Conservation (phyloP, 1,140 invertebrate genomes). For the Thaumetopoea pityocampa region DNA sequence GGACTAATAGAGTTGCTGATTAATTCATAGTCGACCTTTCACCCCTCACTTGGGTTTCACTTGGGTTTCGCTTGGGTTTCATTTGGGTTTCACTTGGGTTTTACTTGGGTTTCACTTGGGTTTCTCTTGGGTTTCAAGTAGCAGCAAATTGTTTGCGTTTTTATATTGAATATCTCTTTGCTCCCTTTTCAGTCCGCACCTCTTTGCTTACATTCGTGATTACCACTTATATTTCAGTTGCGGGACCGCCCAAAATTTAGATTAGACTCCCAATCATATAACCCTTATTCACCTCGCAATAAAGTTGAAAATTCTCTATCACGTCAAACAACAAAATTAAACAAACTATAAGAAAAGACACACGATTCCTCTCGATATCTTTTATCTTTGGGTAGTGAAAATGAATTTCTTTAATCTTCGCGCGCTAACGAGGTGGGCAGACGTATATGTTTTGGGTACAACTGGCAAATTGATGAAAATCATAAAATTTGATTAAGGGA, state of each 20-base stretch:
- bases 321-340: background rate
- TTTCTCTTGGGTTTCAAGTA: too few relatives aligned
- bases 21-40: too few relatives aligned
- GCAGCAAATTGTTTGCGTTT: too few relatives aligned
- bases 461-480: too few relatives aligned
- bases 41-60: too few relatives aligned
- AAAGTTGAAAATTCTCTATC: slow-evolving; percentile 19
- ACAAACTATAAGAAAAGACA: slow-evolving; percentile 5
- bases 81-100: too few relatives aligned
- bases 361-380: slow-evolving; percentile 9
- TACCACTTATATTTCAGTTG: slow-evolving; percentile 51
- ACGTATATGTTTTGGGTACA: too few relatives aligned
- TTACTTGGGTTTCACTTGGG: too few relatives aligned
- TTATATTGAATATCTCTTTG: too few relatives aligned
- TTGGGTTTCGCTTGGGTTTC: too few relatives aligned
- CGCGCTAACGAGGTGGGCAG: slow-evolving; percentile 10
- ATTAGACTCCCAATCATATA: slow-evolving; percentile 36
- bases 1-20: too few relatives aligned
- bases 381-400: slow-evolving; percentile 17
- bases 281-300: slow-evolving; percentile 15
- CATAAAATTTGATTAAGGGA: too few relatives aligned
- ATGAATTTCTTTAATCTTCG: slow-evolving; percentile 16
- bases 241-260: slow-evolving; percentile 51
- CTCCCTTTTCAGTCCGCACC: slow-evolving; percentile 2
- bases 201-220: slow-evolving; percentile 43